Base-by-base conservation (phyloP, 2,113 vertebrate species). In the Mystacornis crossleyi region DNA sequence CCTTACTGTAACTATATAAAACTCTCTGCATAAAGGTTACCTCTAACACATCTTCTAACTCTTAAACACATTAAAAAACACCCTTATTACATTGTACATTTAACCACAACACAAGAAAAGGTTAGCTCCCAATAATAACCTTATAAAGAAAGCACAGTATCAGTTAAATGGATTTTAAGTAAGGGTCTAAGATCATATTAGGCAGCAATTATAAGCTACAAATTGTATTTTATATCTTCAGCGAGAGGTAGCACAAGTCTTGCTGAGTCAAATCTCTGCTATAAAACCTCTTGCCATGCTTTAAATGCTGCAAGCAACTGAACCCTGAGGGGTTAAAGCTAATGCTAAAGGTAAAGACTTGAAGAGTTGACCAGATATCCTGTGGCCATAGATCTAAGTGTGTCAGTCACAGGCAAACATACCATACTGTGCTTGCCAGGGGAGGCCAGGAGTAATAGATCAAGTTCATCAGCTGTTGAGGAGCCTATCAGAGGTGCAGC, bases 101-200 rank as follows among this genome's bases (percentile, higher is more conserved):
- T 94, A 94, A 78, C 88, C 87, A 96, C 81, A 97, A 96, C 86
- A 97, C 74, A 86, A 85, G 96, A 87, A 95, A 96, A 77, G 93
- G 70, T 88, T 95, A 95, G 91, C 84, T 91, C 86, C 91, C 91
- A 96, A 96, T 72, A 95, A 95, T 94, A 57, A 96, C 73, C 81
- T 73, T 95, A 89, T 86, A 96, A 95, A 88, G 95, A 91, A 93
- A 97, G 92, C 95, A 81, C 86, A 53, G 66, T 96, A 97, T 96
- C 93, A 94, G 95, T 92, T 82, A 96, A 94, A 97, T 81, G 65
- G 89, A 75, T 58, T 97, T 96, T 93, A 94, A 96, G 94, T 90
- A 94, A 95, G 93, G 92, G 86, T 97, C 92, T 86, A 96, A 97
- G 83, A 97, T 92, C 93, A 91, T 77, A 94, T 93, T 93, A 93